Percentiles rank a stretch among this genome's conserved stretches.
Conservation (phyloP, 1,140 invertebrate genomes). For the Dendrolimus kikuchii region DNA sequence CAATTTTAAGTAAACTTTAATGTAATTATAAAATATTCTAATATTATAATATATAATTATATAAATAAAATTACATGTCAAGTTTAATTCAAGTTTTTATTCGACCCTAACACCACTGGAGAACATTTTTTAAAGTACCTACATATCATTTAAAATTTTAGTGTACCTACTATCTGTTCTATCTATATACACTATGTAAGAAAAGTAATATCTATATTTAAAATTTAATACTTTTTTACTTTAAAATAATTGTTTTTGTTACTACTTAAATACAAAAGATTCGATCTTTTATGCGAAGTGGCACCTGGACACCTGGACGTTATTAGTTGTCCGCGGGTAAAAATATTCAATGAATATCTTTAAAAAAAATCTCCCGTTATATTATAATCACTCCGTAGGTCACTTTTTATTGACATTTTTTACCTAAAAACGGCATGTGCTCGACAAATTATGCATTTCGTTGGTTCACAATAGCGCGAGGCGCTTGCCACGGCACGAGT, state of each 20-base stretch:
- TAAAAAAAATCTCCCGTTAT: conserved; percentile 49
- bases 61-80: too few species aligned
- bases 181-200: too few species aligned
- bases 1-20: too few species aligned
- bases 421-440: conserved; percentile 60
- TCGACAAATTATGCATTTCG: conserved; percentile 68
- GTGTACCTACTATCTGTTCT: too few species aligned
- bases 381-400: conserved; percentile 44
- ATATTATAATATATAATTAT: too few species aligned
- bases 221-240: not conserved
- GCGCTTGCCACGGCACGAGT: conserved; percentile 44
- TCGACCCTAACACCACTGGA: too few species aligned
- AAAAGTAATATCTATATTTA: not conserved
- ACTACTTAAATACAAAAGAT: conserved; percentile 3
- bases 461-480: conserved; percentile 54
- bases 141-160: too few species aligned
- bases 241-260: not conserved
- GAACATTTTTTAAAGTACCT: too few species aligned
- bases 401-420: conserved; percentile 54
- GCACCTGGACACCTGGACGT: conserved; percentile 59
- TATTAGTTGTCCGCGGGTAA: conserved; percentile 55
- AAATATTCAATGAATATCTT: conserved; percentile 51
- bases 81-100: too few species aligned
- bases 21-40: too few species aligned
- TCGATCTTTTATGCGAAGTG: conserved; percentile 31